These are phyloP conservation scores for Zaprionus ornatus DNA, from an alignment of 1,140 invertebrate species.

Conservation along the genomic window DNA sequence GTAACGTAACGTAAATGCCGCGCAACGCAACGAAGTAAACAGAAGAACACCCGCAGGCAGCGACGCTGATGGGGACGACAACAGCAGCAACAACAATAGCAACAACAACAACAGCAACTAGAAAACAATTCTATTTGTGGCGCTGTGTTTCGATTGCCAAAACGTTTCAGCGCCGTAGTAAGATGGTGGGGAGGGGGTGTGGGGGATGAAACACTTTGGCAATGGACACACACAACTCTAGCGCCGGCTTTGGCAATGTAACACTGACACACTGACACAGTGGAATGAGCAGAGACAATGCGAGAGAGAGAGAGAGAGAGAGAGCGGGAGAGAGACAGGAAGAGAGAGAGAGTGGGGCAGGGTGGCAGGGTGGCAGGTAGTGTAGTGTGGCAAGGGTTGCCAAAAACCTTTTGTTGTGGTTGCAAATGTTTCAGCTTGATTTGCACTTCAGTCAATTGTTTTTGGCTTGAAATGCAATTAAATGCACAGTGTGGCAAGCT, in stretches of 20 bases:
- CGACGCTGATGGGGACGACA: conserved; percentile 1
- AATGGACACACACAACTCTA: conserved; percentile 16
- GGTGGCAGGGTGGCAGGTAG: background rate
- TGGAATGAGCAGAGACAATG: no score
- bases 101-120: conserved; percentile 20
- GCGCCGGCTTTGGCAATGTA: conserved; percentile 53
- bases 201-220: conserved; percentile 24
- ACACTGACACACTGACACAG: conserved; percentile 49
- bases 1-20: conserved; percentile 37
- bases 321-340: background rate
- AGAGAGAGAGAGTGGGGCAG: background rate
- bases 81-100: background rate
- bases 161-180: conserved; percentile 36
- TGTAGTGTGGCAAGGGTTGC: background rate
- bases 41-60: conserved; percentile 14
- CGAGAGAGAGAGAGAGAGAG: background rate
- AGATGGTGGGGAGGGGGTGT: background rate
- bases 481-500: conserved; percentile 2
- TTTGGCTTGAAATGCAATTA: conserved; percentile 20
- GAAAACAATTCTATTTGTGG: conserved; percentile 48
- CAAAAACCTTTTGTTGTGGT: conserved; percentile 23
- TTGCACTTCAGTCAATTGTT: conserved; percentile 31
- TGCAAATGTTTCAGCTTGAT: conserved; percentile 11
- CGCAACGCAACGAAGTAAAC: conserved; percentile 46
- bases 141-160: conserved; percentile 36